These are phyloP conservation scores for Porites cylindrica DNA, from an alignment of 92 coral and sea anemone species.

Conservation along the genomic window DNA sequence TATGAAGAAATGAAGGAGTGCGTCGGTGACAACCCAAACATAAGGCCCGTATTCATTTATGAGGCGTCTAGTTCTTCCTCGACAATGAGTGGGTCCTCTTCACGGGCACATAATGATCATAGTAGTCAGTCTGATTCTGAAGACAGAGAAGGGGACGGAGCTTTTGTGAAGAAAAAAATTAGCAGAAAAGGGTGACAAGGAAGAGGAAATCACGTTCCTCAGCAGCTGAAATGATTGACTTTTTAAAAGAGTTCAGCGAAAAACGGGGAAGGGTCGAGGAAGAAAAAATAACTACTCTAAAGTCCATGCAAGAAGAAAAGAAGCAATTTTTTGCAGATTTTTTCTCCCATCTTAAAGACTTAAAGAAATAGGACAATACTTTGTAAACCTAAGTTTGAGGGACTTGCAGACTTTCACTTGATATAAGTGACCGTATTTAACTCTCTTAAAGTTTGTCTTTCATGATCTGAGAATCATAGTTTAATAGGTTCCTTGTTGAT, in stretches of 20 bases:
- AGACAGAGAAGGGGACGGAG: conserved; percentile 1
- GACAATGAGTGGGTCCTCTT: neutral
- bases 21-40: conserved; percentile 30
- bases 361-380: neutral
- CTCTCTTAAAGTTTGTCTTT: too few species aligned
- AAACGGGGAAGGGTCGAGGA: conserved; percentile 37
- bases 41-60: conserved; percentile 23
- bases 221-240: conserved; percentile 33
- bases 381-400: too few species aligned
- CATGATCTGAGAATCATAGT: too few species aligned
- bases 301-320: conserved; percentile 43
- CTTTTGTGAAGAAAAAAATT: conserved; percentile 1
- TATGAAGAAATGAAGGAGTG: conserved; percentile 41
- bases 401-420: too few species aligned
- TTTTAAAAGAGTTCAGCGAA: conserved; percentile 24
- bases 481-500: too few species aligned
- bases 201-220: conserved; percentile 11
- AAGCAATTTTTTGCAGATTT: conserved; percentile 26
- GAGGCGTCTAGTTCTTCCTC: conserved; percentile 18
- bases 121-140: conserved; percentile 15
- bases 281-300: conserved; percentile 23
- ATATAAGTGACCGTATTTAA: too few species aligned
- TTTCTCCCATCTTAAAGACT: conserved; percentile 13
- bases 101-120: neutral
- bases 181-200: conserved; percentile 4